Evolutionary conservation across 1,140 invertebrate species (phyloP), one percentile per base, ranked within the genome.

Genomic region (Diachasmimorpha longicaudata): DNA sequence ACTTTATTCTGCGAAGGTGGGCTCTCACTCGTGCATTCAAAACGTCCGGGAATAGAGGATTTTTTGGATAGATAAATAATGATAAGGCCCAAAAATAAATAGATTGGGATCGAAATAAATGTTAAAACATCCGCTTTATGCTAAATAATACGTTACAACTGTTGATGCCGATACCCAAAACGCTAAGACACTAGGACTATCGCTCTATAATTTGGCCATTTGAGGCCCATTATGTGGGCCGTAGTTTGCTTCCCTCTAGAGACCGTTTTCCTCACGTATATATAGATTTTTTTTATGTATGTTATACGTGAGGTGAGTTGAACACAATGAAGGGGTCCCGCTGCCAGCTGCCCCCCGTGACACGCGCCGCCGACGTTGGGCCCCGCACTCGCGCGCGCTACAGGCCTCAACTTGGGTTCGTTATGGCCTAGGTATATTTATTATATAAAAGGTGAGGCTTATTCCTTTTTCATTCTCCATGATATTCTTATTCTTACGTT

Each of bases 191-290:
- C 72, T 77, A 72, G 72, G 75, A 46, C 14, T 67, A 72, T 78
- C 78, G 77, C 74, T 81, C 80, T 81, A 81, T 81, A 81, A 81
- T 81, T 81, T 81, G 75, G 39, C 80, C 76, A 81, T 81, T 81
- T 81, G 79, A 78, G 48, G 46, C 75, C 48, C 75, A 80, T 81
- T 81, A 81, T 81, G 72, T 74, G 76, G 74, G n/a, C 69, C 69
- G 16, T 23, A 39, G 14, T 63, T 16, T 52, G 42, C 46, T 10
- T 70, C 70, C 52, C 73, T 79, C 77, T n/a, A 39, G 79, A 74
- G 71, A 75, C 76, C 74, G 74, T 81, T 81, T 81, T 81, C 80
- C 78, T 70, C 58, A 31, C 58, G 19, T 31, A 52, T 52, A 46
- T 46, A 19, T 14, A 25, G 23, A 19, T 63, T 63, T 63, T 58